These are phyloP conservation scores for Montipora capricornis DNA, from an alignment of 64 coral and sea anemone species.

Conservation along the genomic window DNA sequence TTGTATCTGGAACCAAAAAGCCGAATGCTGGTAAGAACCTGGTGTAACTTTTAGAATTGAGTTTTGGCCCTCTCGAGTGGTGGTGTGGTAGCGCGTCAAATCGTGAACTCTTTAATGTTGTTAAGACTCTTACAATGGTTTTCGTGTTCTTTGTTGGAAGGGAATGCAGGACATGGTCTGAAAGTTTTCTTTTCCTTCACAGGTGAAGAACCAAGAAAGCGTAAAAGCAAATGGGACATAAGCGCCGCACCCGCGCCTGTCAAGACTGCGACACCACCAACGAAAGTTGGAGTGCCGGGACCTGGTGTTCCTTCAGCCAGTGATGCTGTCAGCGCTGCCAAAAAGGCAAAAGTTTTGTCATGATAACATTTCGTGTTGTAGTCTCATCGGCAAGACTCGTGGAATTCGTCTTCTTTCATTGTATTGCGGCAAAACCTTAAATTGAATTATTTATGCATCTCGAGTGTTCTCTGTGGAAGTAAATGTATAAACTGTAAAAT, in stretches of 20 bases:
- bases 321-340: constrained; percentile 40
- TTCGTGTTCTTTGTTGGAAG: too few relatives aligned
- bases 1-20: constrained; percentile 80
- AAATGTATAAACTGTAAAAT: too few relatives aligned
- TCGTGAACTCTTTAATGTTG: too few relatives aligned
- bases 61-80: too few relatives aligned
- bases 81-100: too few relatives aligned
- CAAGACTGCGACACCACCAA: constrained; percentile 57
- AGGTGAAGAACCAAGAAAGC: constrained; percentile 69
- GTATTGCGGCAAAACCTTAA: too few relatives aligned
- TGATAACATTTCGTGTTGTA: not conserved
- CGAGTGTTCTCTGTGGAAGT: too few relatives aligned
- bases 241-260: constrained; percentile 31
- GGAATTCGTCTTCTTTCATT: too few relatives aligned
- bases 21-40: not conserved
- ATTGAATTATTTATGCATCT: too few relatives aligned
- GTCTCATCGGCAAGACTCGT: not conserved
- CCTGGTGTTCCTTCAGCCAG: constrained; percentile 19
- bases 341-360: constrained; percentile 63
- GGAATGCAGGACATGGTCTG: not conserved
- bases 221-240: constrained; percentile 82
- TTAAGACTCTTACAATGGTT: too few relatives aligned
- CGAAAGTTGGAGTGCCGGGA: constrained; percentile 13
- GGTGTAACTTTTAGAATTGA: too few relatives aligned
- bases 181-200: not conserved